Evolutionary conservation across 2,113 vertebrate genomes (phyloP).

Genomic region (Cromileptes altivelis): DNA sequence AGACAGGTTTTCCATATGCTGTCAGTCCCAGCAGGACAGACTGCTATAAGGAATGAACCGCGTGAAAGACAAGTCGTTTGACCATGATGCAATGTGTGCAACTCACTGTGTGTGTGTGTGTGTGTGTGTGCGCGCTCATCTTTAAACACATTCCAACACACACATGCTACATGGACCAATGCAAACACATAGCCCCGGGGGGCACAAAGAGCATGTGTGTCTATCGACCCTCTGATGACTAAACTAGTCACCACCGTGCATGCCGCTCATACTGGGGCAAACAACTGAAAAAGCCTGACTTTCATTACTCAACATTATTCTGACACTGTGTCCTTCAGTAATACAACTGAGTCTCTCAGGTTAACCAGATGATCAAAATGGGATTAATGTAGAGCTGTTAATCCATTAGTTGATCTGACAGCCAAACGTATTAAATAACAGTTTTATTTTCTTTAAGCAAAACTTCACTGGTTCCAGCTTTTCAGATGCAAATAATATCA

Average conservation of each 20-base stretch:
- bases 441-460: background rate
- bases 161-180: slow-evolving; percentile 65
- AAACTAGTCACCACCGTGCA: slow-evolving; percentile 53
- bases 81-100: slow-evolving; percentile 73
- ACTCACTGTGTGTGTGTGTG: slow-evolving; percentile 36
- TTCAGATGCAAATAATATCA: background rate
- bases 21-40: slow-evolving; percentile 83
- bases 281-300: slow-evolving; percentile 63
- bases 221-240: slow-evolving; percentile 54
- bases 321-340: background rate
- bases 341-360: background rate
- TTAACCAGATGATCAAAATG: background rate
- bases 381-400: background rate
- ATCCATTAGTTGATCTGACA: background rate
- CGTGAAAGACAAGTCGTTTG: slow-evolving; percentile 83
- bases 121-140: slow-evolving; percentile 57
- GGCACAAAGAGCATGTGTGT: slow-evolving; percentile 40
- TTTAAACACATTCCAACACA: slow-evolving; percentile 77
- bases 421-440: too few species aligned
- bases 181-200: slow-evolving; percentile 70
- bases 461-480: background rate
- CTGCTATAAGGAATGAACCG: slow-evolving; percentile 78
- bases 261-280: slow-evolving; percentile 54
- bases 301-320: background rate
- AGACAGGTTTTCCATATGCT: slow-evolving; percentile 86